These are phyloP conservation scores for Aphelocoma californica DNA, from an alignment of 2,797 vertebrate genomes.

Conservation along the genomic window DNA sequence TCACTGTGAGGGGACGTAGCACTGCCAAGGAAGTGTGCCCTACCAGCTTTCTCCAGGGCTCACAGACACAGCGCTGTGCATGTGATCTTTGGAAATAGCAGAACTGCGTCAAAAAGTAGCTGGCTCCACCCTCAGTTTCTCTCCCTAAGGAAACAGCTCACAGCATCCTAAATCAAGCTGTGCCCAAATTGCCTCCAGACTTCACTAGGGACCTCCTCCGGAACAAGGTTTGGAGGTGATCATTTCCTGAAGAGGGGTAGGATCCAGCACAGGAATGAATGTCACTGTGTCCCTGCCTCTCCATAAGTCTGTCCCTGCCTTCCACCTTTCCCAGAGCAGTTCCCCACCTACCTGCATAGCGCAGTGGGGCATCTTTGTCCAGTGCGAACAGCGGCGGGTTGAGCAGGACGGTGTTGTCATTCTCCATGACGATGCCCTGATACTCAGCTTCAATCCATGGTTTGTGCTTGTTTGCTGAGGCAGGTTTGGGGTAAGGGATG, in stretches of 20 bases:
- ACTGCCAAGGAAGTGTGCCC: neutral
- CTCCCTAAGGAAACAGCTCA: slow-evolving; percentile 7
- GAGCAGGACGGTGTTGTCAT: slow-evolving; percentile 96
- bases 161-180: slow-evolving; percentile 39
- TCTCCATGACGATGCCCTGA: slow-evolving; percentile 99
- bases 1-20: neutral
- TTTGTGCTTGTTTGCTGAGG: slow-evolving; percentile 97
- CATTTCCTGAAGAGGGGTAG: neutral
- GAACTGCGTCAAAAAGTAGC: slow-evolving; percentile 60
- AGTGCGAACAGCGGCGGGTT: slow-evolving; percentile 97
- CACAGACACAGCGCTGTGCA: neutral
- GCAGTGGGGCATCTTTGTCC: slow-evolving; percentile 97
- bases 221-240: neutral
- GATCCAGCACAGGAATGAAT: neutral
- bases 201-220: neutral
- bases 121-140: slow-evolving; percentile 48
- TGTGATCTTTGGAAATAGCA: slow-evolving; percentile 59
- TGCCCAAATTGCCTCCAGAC: neutral
- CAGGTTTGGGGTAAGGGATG: neutral
- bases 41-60: slow-evolving; percentile 9
- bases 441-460: slow-evolving; percentile 99
- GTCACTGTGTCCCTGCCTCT: neutral
- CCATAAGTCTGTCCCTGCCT: neutral
- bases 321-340: neutral
- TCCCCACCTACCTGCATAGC: slow-evolving; percentile 86